Percentiles rank a stretch among this genome's conserved stretches.
Conservation (phyloP, 2,888 invertebrate genomes). For the Nasonovia ribisnigri region DNA sequence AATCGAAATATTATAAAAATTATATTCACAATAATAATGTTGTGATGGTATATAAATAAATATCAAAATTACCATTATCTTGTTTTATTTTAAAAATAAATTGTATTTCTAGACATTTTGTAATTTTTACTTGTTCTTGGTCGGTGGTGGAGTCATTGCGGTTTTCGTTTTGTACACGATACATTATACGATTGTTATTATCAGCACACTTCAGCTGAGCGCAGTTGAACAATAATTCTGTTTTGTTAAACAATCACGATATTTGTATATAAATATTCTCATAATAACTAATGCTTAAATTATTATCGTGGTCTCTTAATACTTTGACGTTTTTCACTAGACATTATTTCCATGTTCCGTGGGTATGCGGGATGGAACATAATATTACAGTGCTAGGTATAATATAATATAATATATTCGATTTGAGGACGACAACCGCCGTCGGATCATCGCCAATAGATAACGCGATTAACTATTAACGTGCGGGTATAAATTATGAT, state of each 20-base stretch:
- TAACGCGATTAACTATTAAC: constrained; percentile 5
- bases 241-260: neutral
- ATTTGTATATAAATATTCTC: neutral
- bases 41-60: too few relatives aligned
- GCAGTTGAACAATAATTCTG: neutral
- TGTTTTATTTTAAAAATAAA: too few relatives aligned
- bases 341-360: neutral
- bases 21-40: too few relatives aligned
- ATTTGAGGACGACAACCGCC: neutral
- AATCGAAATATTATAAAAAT: neutral
- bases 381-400: neutral
- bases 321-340: neutral
- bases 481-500: neutral
- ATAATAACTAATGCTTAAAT: neutral
- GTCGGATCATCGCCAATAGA: constrained; percentile 4
- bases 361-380: neutral
- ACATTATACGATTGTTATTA: neutral
- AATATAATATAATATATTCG: neutral
- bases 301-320: neutral
- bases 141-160: neutral
- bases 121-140: neutral
- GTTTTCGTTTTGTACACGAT: neutral
- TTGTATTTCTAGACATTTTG: neutral
- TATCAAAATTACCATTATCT: too few relatives aligned
- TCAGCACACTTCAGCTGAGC: neutral